phyloP scores from a whole-genome alignment of 1,140 invertebrate species.

The Eciton burchellii region DNA sequence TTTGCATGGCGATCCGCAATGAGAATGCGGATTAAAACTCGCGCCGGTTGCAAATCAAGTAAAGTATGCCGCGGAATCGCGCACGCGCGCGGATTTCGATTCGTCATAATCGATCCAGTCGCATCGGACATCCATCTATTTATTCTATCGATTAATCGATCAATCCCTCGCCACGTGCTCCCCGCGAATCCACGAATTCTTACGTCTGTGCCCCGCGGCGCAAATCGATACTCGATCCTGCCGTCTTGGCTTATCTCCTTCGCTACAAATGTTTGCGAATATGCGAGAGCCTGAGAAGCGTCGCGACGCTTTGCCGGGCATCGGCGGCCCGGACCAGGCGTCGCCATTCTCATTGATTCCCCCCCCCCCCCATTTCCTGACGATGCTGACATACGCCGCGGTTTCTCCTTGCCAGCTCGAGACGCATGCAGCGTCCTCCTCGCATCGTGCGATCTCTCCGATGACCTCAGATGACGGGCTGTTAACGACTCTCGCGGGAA shows the following conservation, averaged over 20 bases:
- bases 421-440: neutral
- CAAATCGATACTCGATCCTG: conserved; percentile 17
- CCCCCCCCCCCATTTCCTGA: conserved; percentile 50
- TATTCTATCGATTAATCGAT: neutral
- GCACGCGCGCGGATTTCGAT: conserved; percentile 24
- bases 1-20: conserved; percentile 65
- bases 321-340: conserved; percentile 75
- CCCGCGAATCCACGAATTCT: neutral
- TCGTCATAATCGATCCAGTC: conserved; percentile 26
- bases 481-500: conserved; percentile 1
- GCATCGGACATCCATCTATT: no score
- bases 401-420: neutral
- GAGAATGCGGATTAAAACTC: conserved; percentile 61
- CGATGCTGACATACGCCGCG: conserved; percentile 24
- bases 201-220: no score
- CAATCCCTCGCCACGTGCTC: neutral
- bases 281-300: conserved; percentile 52
- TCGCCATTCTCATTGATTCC: conserved; percentile 79
- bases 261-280: conserved; percentile 35
- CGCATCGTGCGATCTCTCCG: conserved; percentile 8
- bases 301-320: conserved; percentile 69
- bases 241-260: conserved; percentile 12
- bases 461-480: neutral
- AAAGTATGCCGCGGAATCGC: conserved; percentile 13
- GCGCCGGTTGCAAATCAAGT: conserved; percentile 30